Evolutionary conservation across 2,113 vertebrate genomes (phyloP), one percentile per base, ranked within the genome.

Genomic region (Rhinolophus ferrumequinum): DNA sequence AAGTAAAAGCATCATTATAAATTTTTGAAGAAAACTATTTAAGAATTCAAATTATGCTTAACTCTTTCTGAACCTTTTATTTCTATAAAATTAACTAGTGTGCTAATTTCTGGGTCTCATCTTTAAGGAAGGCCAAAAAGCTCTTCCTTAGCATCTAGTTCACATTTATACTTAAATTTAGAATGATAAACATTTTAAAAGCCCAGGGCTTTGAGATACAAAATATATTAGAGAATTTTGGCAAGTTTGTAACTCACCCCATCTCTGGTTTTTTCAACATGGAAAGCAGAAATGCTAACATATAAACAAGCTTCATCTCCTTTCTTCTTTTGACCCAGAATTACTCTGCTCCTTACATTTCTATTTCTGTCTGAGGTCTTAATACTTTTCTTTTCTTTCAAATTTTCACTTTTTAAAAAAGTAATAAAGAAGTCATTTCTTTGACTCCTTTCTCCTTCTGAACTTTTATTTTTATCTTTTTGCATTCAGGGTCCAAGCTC

Each of bases 11-110:
- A 91, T 76, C n/a, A 62, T 54, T 24, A 82, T 67, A 80, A 26
- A 73, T 96, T 83, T 94, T 64, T 79, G 8, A 82, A 72, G n/a
- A 73, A 94, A 81, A 52, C 52, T 44, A 35, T 30, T 64, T 83
- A 66, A 67, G 26, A 96, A 90, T 94, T 93, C 33, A 92, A 89
- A n/a, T 60, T 94, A 62, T 50, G n/a, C 30, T 90, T 50, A 95
- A 69, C 44, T 80, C 64, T 88, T 14, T 44, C 64, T 50, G 35
- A 50, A 86, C 1, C 50, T 80, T 88, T 81, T 82, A 52, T 73
- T 66, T 93, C 5, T 47, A 76, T 60, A 87, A 56, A 94, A 64
- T n/a, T 66, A 92, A 72, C 33, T 64, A 33, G 66, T 70, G 8
- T 41, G 56, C 9, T 64, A 15, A 84, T 80, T 38, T 95, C 56